Conservation (phyloP, 2,113 vertebrate species). For the Leptocoma aspasia region DNA sequence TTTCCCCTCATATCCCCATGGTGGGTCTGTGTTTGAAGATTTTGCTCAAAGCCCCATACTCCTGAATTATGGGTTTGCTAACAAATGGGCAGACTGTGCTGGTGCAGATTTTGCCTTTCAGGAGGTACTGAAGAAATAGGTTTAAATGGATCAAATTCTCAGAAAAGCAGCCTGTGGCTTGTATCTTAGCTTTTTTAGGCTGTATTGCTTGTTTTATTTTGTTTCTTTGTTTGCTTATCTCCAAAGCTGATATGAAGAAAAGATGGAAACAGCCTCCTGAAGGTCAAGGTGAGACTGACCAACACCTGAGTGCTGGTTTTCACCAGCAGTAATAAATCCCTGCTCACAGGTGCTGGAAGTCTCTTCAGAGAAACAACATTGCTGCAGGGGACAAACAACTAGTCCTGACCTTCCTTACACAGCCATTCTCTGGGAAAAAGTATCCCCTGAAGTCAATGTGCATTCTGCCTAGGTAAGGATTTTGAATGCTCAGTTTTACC, state of each 20-base stretch:
- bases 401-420: neutral
- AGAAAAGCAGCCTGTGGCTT: neutral
- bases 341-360: neutral
- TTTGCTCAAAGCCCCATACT: neutral
- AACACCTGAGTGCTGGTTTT: neutral
- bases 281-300: neutral
- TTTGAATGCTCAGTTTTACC: neutral
- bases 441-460: neutral
- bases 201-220: neutral
- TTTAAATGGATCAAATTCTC: neutral
- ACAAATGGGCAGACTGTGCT: neutral
- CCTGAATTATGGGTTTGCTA: neutral
- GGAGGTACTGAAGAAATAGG: neutral
- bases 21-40: neutral
- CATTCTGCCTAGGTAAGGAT: conserved; percentile 10
- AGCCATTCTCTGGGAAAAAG: neutral
- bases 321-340: neutral
- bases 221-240: neutral
- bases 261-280: neutral
- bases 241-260: neutral
- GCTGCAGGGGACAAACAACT: neutral
- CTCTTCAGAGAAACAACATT: neutral
- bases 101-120: neutral
- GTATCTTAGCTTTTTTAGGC: neutral
- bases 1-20: neutral